Percentiles rank a stretch among this genome's conserved stretches.
These are phyloP conservation scores for Pavo muticus DNA, from an alignment of 2,113 vertebrate genomes.

Conservation along the genomic window DNA sequence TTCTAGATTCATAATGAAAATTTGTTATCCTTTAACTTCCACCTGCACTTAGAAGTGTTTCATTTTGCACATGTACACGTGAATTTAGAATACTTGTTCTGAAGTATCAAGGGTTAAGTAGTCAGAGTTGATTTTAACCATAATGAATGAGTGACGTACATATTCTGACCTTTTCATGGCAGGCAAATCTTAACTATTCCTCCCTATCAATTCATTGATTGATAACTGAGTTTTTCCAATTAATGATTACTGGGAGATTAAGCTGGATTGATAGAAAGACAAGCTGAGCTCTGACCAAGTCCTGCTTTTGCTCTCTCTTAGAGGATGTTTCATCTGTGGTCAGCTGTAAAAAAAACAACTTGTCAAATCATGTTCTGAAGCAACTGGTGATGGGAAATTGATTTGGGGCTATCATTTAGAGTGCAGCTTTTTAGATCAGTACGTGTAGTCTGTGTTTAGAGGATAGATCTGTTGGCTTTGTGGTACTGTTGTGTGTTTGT, in stretches of 20 bases:
- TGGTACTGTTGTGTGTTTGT: not conserved
- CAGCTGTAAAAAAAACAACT: not conserved
- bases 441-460: not conserved
- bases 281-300: not conserved
- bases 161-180: not conserved
- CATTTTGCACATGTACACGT: not conserved
- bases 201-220: not conserved
- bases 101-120: not conserved
- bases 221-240: not conserved
- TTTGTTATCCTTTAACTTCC: not conserved
- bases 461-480: not conserved
- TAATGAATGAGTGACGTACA: not conserved
- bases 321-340: not conserved
- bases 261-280: not conserved
- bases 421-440: not conserved
- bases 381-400: not conserved
- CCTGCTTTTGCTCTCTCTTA: not conserved
- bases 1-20: not conserved
- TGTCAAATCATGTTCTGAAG: not conserved
- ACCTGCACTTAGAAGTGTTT: not conserved
- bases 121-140: not conserved
- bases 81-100: constrained; percentile 3
- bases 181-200: not conserved
- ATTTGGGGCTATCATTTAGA: not conserved
- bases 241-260: not conserved